A percentile compares a stretch with the other conserved stretches of the same genome.
phyloP scores from a whole-genome alignment of 2,113 vertebrate species.

The Ciconia boyciana region DNA sequence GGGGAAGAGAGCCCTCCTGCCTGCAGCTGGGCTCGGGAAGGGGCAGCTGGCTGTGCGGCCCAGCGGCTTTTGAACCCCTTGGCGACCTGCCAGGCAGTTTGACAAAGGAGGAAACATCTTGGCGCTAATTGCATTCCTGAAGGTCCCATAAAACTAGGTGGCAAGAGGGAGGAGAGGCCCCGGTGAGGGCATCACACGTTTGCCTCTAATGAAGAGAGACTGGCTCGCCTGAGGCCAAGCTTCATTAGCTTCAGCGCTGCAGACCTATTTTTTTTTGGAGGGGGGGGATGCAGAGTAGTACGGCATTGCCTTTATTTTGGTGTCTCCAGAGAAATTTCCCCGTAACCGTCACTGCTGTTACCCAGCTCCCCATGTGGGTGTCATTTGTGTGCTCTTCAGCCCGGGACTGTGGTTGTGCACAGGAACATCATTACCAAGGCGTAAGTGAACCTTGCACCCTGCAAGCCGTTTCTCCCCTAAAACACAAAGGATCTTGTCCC shows the following conservation, averaged over 20 bases:
- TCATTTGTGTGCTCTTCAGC: background rate
- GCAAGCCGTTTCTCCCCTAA: background rate
- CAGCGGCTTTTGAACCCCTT: background rate
- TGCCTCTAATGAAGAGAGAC: slow-evolving; percentile 14
- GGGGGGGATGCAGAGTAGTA: too few relatives aligned
- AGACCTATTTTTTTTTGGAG: background rate
- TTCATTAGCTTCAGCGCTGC: slow-evolving; percentile 1
- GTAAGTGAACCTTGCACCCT: background rate
- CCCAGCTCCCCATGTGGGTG: background rate
- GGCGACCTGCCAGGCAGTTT: slow-evolving; percentile 20
- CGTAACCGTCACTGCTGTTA: background rate
- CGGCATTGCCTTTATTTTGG: background rate
- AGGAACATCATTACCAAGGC: background rate
- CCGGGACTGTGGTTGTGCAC: background rate
- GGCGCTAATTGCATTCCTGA: slow-evolving; percentile 51
- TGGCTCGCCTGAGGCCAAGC: background rate
- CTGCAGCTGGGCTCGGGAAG: background rate
- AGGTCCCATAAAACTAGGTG: slow-evolving; percentile 39
- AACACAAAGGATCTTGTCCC: background rate
- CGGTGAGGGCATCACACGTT: background rate
- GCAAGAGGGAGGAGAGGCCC: slow-evolving; percentile 15
- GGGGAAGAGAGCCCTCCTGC: background rate
- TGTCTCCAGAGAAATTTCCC: background rate
- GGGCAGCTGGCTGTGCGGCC: background rate
- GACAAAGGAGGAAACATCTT: slow-evolving; percentile 44